Percentiles rank a stretch among this genome's conserved stretches.
These are phyloP conservation scores for Upupa epops DNA, from an alignment of 2,113 vertebrate genomes.

Conservation along the genomic window DNA sequence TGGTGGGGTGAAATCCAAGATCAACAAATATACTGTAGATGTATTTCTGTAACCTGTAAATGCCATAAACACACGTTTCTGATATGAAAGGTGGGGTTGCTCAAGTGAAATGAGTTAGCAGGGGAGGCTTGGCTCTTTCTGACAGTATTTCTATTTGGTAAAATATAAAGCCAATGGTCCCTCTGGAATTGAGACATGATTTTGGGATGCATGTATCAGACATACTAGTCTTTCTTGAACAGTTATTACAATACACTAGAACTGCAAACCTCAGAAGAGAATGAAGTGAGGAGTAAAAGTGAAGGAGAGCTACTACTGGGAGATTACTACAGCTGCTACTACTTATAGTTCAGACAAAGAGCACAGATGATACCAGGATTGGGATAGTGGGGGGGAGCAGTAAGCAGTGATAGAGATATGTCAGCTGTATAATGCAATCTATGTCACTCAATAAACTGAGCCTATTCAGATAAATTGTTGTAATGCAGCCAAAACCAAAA, in stretches of 20 bases:
- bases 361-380: background rate
- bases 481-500: constrained; percentile 22
- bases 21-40: background rate
- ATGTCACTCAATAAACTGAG: background rate
- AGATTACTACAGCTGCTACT: constrained; percentile 25
- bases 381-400: background rate
- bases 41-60: background rate
- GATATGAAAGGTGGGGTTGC: background rate
- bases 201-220: background rate
- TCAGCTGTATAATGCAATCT: background rate
- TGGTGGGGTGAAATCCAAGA: constrained; percentile 32
- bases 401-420: background rate
- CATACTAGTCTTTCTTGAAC: background rate
- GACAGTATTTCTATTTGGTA: background rate
- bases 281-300: background rate
- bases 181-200: background rate
- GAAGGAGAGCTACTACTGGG: background rate
- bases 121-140: background rate
- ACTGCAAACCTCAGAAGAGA: background rate
- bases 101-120: background rate
- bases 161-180: background rate
- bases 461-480: constrained; percentile 13
- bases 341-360: background rate
- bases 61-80: background rate
- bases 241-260: background rate